Conservation (phyloP, 2,113 vertebrate species). For the Prionailurus bengalensis region DNA sequence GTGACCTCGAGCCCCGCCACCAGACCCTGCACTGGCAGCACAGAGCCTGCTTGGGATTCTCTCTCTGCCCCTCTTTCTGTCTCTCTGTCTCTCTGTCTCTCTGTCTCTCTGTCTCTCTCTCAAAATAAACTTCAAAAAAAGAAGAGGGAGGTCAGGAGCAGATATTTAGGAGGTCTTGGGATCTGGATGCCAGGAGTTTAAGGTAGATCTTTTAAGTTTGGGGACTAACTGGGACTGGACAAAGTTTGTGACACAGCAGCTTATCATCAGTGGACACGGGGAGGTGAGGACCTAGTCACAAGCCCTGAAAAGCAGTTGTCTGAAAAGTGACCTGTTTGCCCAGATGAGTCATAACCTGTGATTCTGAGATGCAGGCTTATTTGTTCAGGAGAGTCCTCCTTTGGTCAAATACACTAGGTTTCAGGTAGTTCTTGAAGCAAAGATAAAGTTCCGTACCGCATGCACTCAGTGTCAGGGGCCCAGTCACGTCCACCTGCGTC, state of each 20-base stretch:
- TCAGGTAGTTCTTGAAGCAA: not conserved
- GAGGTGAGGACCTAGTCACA: not conserved
- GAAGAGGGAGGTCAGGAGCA: not conserved
- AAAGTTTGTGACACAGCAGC: not conserved
- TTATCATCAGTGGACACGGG: not conserved
- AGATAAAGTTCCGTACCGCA: not conserved
- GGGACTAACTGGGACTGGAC: rapidly evolving
- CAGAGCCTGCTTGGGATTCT: too few species aligned
- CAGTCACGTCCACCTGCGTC: not conserved
- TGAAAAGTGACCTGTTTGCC: not conserved
- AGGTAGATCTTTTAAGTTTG: not conserved
- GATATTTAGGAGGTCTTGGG: not conserved
- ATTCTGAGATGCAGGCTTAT: not conserved
- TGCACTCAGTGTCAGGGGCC: not conserved
- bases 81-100: too few species aligned
- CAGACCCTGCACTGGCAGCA: too few species aligned
- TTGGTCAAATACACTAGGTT: not conserved
- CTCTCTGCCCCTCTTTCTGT: too few species aligned
- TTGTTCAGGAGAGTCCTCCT: not conserved
- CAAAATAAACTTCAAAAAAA: too few species aligned
- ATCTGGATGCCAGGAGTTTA: not conserved
- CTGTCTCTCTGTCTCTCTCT: too few species aligned
- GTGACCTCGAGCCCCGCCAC: too few species aligned
- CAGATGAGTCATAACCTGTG: not conserved
- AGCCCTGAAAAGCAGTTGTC: not conserved